A percentile compares a stretch with the other conserved stretches of the same genome.
These are phyloP conservation scores for Herminia tarsipennalis DNA, from an alignment of 2,888 invertebrate species.

Conservation along the genomic window DNA sequence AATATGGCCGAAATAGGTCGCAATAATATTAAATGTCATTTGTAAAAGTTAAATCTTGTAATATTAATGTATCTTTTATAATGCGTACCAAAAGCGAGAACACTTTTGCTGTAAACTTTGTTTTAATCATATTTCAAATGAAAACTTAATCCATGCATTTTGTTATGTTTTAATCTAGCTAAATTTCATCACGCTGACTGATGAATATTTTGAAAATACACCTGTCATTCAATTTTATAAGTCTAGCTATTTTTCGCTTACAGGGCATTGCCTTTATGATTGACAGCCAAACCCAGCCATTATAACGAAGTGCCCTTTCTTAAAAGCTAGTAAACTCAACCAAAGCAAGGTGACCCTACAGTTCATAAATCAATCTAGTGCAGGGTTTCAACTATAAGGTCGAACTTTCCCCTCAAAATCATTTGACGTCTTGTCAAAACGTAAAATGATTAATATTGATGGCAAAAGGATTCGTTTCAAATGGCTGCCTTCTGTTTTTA, in stretches of 20 bases:
- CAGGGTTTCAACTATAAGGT: constrained; percentile 13
- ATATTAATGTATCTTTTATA: neutral
- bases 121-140: no score
- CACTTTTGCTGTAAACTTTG: no score
- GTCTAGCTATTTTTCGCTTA: neutral
- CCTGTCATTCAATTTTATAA: neutral
- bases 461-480: constrained; percentile 25
- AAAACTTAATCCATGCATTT: no score
- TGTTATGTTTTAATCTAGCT: no score
- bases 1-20: constrained; percentile 17
- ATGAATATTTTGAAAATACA: neutral
- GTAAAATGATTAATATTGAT: constrained; percentile 35
- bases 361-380: constrained; percentile 40
- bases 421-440: constrained; percentile 36
- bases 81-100: no score
- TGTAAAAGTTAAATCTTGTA: neutral
- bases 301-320: constrained; percentile 21
- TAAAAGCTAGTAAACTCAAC: constrained; percentile 12
- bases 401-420: constrained; percentile 20
- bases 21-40: constrained; percentile 20
- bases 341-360: constrained; percentile 26
- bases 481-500: constrained; percentile 32
- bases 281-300: constrained; percentile 27
- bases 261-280: constrained; percentile 16
- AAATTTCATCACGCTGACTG: no score